Evolutionary conservation across 2,888 invertebrate species (phyloP).

Genomic region (Argyra leucocephala): DNA sequence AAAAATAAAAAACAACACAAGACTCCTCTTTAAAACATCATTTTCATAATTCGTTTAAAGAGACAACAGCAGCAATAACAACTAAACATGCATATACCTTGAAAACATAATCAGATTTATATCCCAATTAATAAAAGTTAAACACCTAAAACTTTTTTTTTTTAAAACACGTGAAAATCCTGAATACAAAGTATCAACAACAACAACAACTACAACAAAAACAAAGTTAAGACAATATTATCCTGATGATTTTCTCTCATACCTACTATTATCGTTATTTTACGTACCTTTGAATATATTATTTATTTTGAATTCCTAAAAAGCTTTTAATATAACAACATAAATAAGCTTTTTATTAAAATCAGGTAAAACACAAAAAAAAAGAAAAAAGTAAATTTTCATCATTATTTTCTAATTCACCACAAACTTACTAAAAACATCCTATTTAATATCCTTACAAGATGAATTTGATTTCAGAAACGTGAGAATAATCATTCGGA

Average conservation of each 20-base stretch:
- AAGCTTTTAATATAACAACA: neutral
- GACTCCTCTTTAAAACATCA: neutral
- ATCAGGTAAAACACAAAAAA: neutral
- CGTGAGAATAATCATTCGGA: neutral
- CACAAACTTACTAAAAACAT: neutral
- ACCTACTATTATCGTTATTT: too few relatives aligned
- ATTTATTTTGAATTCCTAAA: neutral
- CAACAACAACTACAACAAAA: too few relatives aligned
- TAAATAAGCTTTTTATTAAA: neutral
- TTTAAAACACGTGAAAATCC: conserved; percentile 6
- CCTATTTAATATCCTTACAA: neutral
- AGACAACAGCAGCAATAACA: neutral
- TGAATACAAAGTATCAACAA: neutral
- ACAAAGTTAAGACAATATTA: too few relatives aligned
- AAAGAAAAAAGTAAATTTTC: neutral
- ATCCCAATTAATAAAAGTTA: conserved; percentile 6
- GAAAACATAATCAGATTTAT: conserved; percentile 3
- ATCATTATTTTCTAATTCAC: neutral
- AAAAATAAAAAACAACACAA: too few relatives aligned
- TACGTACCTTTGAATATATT: too few relatives aligned
- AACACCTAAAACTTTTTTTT: conserved; percentile 1
- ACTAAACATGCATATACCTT: neutral
- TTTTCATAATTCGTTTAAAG: neutral
- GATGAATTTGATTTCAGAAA: neutral
- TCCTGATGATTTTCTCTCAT: too few relatives aligned